Evolutionary conservation across 2,113 vertebrate species (phyloP), one percentile per base, ranked within the genome.

Genomic region (Tachysurus vachellii): DNA sequence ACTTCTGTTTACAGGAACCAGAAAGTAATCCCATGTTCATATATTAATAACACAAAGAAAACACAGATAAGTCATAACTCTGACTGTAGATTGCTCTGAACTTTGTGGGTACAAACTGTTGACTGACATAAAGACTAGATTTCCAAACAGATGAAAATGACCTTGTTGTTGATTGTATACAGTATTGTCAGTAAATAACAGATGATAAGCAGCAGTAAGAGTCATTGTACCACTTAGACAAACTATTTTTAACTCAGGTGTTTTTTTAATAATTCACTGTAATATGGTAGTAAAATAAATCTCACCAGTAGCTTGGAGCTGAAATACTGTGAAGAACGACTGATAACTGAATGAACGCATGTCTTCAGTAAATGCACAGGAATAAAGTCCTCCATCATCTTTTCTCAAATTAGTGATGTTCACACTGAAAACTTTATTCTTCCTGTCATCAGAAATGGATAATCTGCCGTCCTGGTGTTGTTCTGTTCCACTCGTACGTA

Each of bases 381-480:
- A 75, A 75, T 59, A 84, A 84, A 84, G 28, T 71, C 64, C 83
- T 75, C 23, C 19, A 47, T 73, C 83, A 13, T 71, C 68, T 26
- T 75, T 68, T 85, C 17, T 84, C 28, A 84, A 66, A 57, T 84
- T 50, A 68, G 28, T 71, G 66, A 84, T 71, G 3, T 28, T 56
- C 50, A 84, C 82, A 11, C 47, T 84, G 66, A 84, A 3, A 23
- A 84, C 66, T 42, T 42, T 42, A 36, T 71, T 73, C 31, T 36
- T 59, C 68, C 31, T n/a, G 54, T 85, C 31, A n/a, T 61, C 54
- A 47, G 23, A 85, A 70, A 85, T 85, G 36, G 54, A 85, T 54
- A 57, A 75, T 28, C 54, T 73, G 21, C 2, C 62, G 4, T 57
- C 26, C 70, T 44, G 50, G 5, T 70, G 82, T 23, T 13, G 12